Evolutionary conservation across 2,113 vertebrate genomes (phyloP), one percentile per base, ranked within the genome.

Genomic region (Oreochromis tanganicae): DNA sequence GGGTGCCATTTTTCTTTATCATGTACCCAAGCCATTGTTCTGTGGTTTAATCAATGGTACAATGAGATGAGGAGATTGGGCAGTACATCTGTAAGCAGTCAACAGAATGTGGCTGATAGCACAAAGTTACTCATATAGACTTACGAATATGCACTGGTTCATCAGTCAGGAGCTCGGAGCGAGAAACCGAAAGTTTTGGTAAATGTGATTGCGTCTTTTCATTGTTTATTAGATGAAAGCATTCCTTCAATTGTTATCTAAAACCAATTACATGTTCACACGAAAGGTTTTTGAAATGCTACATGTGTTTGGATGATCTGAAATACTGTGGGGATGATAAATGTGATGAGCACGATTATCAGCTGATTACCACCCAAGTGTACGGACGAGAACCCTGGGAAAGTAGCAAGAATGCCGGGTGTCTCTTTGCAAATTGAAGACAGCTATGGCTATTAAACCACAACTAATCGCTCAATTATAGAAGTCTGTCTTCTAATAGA

Each of bases 21-120:
- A 71, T 79, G 68, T 78, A 81, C 85, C 75, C 56, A 50, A 91
- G 86, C 88, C 87, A 87, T 83, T 85, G 86, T 89, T 93, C 56
- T 87, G 79, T 79, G 79, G 87, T 85, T 87, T 90, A 86, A 94
- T 91, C 88, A 84, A 19, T 61, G 27, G 32, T 86, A 36, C n/a
- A 38, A 80, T 56, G 71, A 54, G n/a, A 81, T 9, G 14, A 52
- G 29, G 61, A 82, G 63, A 80, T 13, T 83, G 71, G 85, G 82
- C 90, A 87, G 81, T 46, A 92, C 96, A 95, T 95, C 93, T 95
- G 94, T 14, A 29, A 91, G 86, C 84, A 84, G 93, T 95, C 91
- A 91, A 82, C 57, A 89, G 9, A 81, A 78, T 78, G 68, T 57
- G 82, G 75, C 71, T 79, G 81, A 86, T 50, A 81, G 80, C 82